These are phyloP conservation scores for Piezodorus guildinii DNA, from an alignment of 1,140 invertebrate species.

Conservation along the genomic window DNA sequence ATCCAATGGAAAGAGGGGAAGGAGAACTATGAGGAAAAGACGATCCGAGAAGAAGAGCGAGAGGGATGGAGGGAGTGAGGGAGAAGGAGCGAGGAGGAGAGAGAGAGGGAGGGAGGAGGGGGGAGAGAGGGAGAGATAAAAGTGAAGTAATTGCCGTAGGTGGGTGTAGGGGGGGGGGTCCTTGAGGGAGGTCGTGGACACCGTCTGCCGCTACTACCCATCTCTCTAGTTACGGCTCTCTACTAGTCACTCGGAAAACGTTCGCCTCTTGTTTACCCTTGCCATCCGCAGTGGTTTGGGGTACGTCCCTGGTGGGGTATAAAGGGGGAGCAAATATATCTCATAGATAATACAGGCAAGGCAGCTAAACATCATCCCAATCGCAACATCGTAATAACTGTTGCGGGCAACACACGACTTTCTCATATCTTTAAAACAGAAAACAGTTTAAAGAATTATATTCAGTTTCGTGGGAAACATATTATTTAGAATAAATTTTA, in stretches of 20 bases:
- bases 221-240: not conserved
- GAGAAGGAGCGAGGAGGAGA: not conserved
- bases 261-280: not conserved
- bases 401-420: no score
- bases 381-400: no score
- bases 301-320: no score
- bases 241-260: not conserved
- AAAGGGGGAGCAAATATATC: no score
- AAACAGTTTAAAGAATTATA: no score
- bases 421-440: no score
- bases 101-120: constrained; percentile 7
- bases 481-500: no score
- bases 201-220: constrained; percentile 8
- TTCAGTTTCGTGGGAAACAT: no score
- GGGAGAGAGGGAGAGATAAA: not conserved
- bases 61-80: not conserved
- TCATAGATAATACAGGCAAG: no score
- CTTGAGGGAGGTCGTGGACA: constrained; percentile 11
- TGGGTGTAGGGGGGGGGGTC: not conserved
- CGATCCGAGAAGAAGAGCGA: not conserved
- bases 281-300: not conserved
- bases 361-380: no score
- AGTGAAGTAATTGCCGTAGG: not conserved
- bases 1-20: no score
- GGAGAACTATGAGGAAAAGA: no score